phyloP scores from a whole-genome alignment of 2,888 invertebrate species.

The Zygogramma bicolorata region DNA sequence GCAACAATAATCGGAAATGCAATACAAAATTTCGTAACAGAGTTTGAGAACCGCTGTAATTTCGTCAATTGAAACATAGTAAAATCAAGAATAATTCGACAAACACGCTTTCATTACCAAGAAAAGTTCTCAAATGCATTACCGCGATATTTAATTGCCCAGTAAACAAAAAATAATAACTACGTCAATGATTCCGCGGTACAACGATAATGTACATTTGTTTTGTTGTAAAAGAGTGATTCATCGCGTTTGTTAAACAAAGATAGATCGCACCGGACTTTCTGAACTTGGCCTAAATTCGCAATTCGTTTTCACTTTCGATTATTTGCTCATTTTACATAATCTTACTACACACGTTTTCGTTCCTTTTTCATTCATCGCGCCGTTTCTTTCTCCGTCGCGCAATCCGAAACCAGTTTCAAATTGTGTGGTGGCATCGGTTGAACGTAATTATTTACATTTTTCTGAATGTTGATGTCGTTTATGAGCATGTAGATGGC shows the following conservation, averaged over 20 bases:
- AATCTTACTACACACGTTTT: slow-evolving; percentile 51
- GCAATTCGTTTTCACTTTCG: slow-evolving; percentile 63
- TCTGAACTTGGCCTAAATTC: slow-evolving; percentile 64
- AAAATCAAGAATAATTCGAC: neutral
- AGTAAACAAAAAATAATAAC: neutral
- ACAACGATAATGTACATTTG: slow-evolving; percentile 19
- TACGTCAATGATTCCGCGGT: slow-evolving; percentile 2
- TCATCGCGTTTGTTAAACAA: slow-evolving; percentile 44
- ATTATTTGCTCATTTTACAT: slow-evolving; percentile 62
- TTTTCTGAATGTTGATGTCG: neutral
- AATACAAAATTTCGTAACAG: neutral
- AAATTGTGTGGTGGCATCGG: slow-evolving; percentile 27
- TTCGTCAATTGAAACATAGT: neutral
- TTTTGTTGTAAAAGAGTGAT: slow-evolving; percentile 40
- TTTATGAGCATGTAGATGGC: neutral
- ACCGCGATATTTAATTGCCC: neutral
- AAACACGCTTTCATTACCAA: neutral
- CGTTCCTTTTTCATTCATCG: slow-evolving; percentile 20
- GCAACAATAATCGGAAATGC: too few species aligned
- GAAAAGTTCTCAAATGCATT: neutral
- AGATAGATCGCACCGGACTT: slow-evolving; percentile 46
- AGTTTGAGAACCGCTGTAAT: neutral
- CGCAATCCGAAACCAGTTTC: slow-evolving; percentile 36
- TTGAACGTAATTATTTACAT: neutral
- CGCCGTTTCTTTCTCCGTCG: slow-evolving; percentile 27